A percentile compares a stretch with the other conserved stretches of the same genome.
These are phyloP conservation scores for Hermodice carunculata DNA, from an alignment of 2,888 invertebrate genomes.

Conservation along the genomic window DNA sequence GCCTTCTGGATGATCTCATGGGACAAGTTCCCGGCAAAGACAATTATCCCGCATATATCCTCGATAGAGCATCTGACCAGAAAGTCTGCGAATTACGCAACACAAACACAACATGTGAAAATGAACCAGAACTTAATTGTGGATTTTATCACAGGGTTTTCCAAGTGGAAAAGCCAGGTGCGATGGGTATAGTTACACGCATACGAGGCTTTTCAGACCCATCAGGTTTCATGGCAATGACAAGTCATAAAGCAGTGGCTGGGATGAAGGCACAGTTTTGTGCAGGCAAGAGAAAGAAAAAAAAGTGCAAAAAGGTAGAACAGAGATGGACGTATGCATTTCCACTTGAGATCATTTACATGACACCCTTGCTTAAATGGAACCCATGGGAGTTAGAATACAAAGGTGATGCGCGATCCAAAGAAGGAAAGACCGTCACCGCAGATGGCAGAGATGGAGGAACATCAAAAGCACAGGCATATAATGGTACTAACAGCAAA, in stretches of 20 bases:
- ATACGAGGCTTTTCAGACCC: conserved; percentile 27
- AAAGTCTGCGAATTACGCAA: no score
- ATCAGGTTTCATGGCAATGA: conserved; percentile 44
- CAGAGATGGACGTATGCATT: conserved; percentile 31
- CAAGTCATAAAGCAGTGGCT: conserved; percentile 1
- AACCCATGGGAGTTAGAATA: conserved; percentile 18
- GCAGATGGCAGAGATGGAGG: conserved; percentile 35
- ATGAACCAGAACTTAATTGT: conserved; percentile 39
- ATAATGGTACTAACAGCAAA: conserved; percentile 11
- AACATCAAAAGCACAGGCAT: conserved; percentile 9
- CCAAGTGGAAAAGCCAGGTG: conserved; percentile 13
- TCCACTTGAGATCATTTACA: conserved; percentile 31
- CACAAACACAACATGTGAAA: no score
- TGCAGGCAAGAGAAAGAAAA: neutral
- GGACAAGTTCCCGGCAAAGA: neutral
- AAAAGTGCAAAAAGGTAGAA: neutral
- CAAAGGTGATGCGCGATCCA: neutral
- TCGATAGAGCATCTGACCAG: no score
- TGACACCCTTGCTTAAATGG: conserved; percentile 27
- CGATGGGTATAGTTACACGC: conserved; percentile 19
- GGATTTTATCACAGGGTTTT: conserved; percentile 46
- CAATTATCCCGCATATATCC: neutral
- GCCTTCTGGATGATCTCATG: neutral
- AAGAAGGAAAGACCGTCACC: neutral
- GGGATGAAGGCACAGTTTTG: neutral